These are phyloP conservation scores for Acanthosoma haemorrhoidale DNA, from an alignment of 2,888 invertebrate species.

Conservation along the genomic window DNA sequence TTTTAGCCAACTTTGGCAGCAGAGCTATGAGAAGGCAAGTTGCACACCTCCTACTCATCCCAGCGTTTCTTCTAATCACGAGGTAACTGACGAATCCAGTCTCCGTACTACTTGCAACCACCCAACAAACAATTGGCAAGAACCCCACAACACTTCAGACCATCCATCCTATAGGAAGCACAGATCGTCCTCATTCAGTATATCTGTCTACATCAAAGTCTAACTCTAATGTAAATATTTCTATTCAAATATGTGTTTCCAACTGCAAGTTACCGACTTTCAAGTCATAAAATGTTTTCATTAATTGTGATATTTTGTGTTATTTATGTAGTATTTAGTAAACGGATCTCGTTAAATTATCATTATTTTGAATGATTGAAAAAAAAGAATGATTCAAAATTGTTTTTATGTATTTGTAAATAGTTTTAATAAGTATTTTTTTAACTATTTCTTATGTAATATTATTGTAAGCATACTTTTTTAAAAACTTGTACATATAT, in stretches of 20 bases:
- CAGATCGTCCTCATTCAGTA: neutral
- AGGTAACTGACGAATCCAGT: neutral
- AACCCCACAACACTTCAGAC: no score
- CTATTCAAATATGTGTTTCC: neutral
- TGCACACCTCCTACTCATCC: neutral
- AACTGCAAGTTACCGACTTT: neutral
- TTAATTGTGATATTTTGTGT: conserved; percentile 2
- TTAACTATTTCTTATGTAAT: neutral
- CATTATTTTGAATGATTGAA: neutral
- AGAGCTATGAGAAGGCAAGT: neutral
- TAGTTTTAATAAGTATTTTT: neutral
- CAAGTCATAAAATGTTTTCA: neutral
- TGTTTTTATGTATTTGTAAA: neutral
- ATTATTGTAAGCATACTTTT: neutral
- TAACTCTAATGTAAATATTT: neutral
- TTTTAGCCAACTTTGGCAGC: neutral
- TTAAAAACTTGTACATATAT: no score
- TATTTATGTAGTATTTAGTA: neutral
- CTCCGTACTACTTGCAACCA: no score
- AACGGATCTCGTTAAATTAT: neutral
- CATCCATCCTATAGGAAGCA: no score
- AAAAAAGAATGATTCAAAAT: neutral
- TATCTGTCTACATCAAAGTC: neutral
- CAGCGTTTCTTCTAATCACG: neutral
- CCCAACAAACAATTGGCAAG: no score